A percentile compares a stretch with the other conserved stretches of the same genome.
phyloP scores from a whole-genome alignment of 2,888 invertebrate species.

The Cheilosia variabilis region DNA sequence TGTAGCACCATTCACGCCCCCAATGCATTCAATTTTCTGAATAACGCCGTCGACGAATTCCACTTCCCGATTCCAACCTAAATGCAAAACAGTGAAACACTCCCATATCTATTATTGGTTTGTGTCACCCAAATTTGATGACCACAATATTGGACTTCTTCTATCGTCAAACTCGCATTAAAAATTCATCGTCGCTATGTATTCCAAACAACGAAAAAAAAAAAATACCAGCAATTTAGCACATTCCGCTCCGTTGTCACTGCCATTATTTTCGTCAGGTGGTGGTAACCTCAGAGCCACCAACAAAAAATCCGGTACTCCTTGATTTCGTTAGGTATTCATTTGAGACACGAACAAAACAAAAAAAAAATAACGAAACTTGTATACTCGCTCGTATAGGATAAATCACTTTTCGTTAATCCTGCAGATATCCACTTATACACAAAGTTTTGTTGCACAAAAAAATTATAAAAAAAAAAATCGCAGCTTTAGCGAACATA shows the following conservation, averaged over 20 bases:
- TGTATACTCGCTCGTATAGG: constrained; percentile 24
- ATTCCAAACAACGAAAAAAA: constrained; percentile 51
- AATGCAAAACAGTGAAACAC: not conserved
- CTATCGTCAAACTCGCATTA: constrained; percentile 39
- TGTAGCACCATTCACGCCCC: not conserved
- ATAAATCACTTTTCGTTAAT: constrained; percentile 71
- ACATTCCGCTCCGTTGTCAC: constrained; percentile 55
- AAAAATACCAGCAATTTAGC: constrained; percentile 36
- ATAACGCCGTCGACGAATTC: constrained; percentile 13
- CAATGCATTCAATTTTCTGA: not conserved
- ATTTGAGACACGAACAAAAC: not conserved
- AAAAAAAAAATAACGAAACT: constrained; percentile 31
- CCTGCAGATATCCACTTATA: constrained; percentile 51
- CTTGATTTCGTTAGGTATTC: constrained; percentile 37
- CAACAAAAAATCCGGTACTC: constrained; percentile 60
- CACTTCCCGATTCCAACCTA: not conserved
- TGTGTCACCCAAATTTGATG: constrained; percentile 4
- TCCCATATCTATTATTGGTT: not conserved
- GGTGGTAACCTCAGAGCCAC: constrained; percentile 1
- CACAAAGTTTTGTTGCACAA: constrained; percentile 49
- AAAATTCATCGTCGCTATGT: constrained; percentile 47
- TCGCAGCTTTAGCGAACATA: constrained; percentile 41
- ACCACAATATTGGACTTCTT: constrained; percentile 20
- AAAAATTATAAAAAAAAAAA: constrained; percentile 24
- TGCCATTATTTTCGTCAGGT: constrained; percentile 61